These are phyloP conservation scores for Zapus hudsonius DNA, from an alignment of 2,113 vertebrate species.

Conservation along the genomic window DNA sequence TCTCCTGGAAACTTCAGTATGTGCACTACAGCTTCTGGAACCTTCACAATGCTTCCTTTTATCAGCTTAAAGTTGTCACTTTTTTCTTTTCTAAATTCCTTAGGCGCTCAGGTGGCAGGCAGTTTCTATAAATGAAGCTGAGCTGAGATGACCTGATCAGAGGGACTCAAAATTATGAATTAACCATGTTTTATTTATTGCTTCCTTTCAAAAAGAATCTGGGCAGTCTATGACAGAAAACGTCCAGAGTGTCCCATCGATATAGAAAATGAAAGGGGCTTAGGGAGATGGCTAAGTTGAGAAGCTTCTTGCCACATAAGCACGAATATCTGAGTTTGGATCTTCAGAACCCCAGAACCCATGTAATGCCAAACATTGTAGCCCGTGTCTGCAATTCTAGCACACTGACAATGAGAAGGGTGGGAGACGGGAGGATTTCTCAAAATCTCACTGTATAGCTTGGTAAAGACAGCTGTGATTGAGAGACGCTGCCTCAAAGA, in stretches of 20 bases:
- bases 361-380: no score
- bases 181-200: constrained; percentile 46
- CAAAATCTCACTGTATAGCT: no score
- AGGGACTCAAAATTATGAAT: constrained; percentile 35
- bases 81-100: background rate
- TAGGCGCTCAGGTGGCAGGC: background rate
- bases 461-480: no score
- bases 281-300: no score
- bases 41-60: background rate
- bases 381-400: no score
- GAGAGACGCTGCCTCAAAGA: no score
- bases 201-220: constrained; percentile 46
- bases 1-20: background rate
- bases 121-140: constrained; percentile 25
- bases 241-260: constrained; percentile 31
- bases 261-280: constrained; percentile 27
- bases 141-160: constrained; percentile 40
- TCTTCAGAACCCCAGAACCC: no score
- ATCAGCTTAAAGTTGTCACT: constrained; percentile 2
- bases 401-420: no score
- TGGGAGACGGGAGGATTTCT: no score
- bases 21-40: background rate
- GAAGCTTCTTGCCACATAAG: no score
- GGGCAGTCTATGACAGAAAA: constrained; percentile 43
- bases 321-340: no score